Conservation (phyloP, 1,140 invertebrate species). For the Asbolus verrucosus region DNA sequence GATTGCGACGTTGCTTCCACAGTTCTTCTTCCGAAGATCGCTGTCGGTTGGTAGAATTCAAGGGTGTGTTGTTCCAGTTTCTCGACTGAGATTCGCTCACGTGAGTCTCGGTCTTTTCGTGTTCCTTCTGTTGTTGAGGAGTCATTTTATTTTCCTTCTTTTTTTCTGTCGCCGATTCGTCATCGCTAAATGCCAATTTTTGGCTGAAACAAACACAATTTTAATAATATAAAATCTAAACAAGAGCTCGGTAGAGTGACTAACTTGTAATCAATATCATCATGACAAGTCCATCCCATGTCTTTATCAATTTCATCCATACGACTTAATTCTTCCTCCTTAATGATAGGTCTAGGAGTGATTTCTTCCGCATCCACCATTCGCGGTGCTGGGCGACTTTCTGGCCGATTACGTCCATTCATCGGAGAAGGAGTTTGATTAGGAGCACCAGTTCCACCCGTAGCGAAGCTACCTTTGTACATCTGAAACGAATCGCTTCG, state of each 20-base stretch:
- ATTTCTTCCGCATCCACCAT: conserved; percentile 67
- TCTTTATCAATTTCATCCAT: conserved; percentile 92
- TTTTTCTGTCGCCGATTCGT: conserved; percentile 72
- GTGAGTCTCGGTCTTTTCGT: conserved; percentile 64
- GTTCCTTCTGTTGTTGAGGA: conserved; percentile 60
- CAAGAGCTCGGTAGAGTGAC: conserved; percentile 57
- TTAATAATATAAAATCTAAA: conserved; percentile 13
- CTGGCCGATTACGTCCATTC: conserved; percentile 45
- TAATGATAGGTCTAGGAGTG: conserved; percentile 84
- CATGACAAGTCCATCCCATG: conserved; percentile 90
- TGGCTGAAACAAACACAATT: conserved; percentile 71
- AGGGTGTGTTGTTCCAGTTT: conserved; percentile 57
- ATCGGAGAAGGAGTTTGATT: conserved; percentile 52
- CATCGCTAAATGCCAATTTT: conserved; percentile 94
- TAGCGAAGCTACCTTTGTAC: conserved; percentile 60
- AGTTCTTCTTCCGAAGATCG: conserved; percentile 75
- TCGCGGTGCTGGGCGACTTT: conserved; percentile 62
- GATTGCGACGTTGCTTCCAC: conserved; percentile 76
- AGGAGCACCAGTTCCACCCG: conserved; percentile 57
- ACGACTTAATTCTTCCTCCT: conserved; percentile 90
- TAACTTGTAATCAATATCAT: conserved; percentile 94
- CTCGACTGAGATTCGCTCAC: conserved; percentile 61
- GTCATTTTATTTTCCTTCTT: conserved; percentile 48
- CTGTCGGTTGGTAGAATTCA: conserved; percentile 55
- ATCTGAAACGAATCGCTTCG: too few species aligned